Evolutionary conservation across 1,140 invertebrate species (phyloP), one percentile per base, ranked within the genome.

Genomic region (Bombus ignitus): DNA sequence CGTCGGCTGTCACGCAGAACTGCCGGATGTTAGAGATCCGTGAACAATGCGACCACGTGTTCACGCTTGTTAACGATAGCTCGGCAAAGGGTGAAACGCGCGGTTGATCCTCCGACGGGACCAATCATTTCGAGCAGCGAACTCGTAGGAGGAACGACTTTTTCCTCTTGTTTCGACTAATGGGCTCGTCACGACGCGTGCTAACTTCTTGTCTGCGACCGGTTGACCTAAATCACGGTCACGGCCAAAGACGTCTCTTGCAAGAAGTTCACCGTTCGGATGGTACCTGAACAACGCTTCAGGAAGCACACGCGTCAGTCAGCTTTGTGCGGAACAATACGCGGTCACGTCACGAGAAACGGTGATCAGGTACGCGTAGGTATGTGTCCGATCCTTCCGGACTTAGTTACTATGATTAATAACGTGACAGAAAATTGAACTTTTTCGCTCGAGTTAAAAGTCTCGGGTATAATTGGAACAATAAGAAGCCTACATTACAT

Each of bases 191-290:
- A 22, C 37, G 53, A 3, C 57, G 81, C 94, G 95, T 84, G 94
- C 35, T 28, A 94, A 37, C 93, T 93, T 77, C 96, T 94, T 92
- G 92, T 97, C 80, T 95, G 95, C 87, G 95, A 96, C 88, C 97
- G 97, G 92, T 92, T 95, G 94, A 93, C 94, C 94, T 93, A 94
- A 92, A 94, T 95, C 92, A 80, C 91, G 94, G 93, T 94, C 93
- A 94, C 93, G 94, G 94, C 94, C 93, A 92, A 91, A 91, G 92
- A 87, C 92, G 81, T 88, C 86, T 74, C 87, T 82, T 85, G 68
- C 83, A 81, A 92, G 83, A 85, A 87, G 89, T 74, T 72, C 68
- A 72, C 72, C 65, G 85, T n/a, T 86, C 70, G 28, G 77, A 68
- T 62, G 86, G 39, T 72, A 81, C 62, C 76, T 81, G 62, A 71